These are phyloP conservation scores for Mungos mungo DNA, from an alignment of 2,113 vertebrate species.

Conservation along the genomic window DNA sequence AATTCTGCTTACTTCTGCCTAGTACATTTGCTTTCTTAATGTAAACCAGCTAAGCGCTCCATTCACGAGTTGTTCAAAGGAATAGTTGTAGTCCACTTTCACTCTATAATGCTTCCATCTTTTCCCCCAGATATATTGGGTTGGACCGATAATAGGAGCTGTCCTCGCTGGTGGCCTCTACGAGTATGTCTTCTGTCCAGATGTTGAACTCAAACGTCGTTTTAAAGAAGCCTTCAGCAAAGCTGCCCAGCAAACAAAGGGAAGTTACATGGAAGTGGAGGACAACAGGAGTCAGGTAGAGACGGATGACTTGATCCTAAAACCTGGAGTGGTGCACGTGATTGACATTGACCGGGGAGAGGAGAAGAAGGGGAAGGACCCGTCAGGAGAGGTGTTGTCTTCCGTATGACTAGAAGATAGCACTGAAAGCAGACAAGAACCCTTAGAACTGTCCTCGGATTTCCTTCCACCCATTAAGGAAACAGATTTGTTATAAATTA, in stretches of 20 bases:
- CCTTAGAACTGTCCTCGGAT: slow-evolving; percentile 81
- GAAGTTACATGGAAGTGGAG: slow-evolving; percentile 91
- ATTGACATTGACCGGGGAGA: slow-evolving; percentile 86
- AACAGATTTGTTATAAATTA: slow-evolving; percentile 87
- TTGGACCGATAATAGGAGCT: slow-evolving; percentile 93
- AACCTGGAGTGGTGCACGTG: slow-evolving; percentile 86
- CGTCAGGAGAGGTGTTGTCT: slow-evolving; percentile 90
- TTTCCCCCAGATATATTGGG: slow-evolving; percentile 92
- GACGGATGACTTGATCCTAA: slow-evolving; percentile 87
- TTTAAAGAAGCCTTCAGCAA: slow-evolving; percentile 90
- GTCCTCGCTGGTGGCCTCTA: slow-evolving; percentile 92
- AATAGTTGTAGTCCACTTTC: background rate
- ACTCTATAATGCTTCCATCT: background rate
- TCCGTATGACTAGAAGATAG: slow-evolving; percentile 94
- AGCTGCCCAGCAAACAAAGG: slow-evolving; percentile 85
- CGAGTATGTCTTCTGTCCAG: slow-evolving; percentile 94
- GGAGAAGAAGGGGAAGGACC: slow-evolving; percentile 90
- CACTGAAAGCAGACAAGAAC: slow-evolving; percentile 90
- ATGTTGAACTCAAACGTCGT: slow-evolving; percentile 88
- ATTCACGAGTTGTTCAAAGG: background rate
- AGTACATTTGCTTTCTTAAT: background rate
- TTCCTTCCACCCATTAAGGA: slow-evolving; percentile 87
- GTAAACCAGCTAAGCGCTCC: background rate
- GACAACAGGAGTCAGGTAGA: slow-evolving; percentile 87
- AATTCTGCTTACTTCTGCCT: background rate